Conservation (phyloP, 92 coral and sea anemone species). For the Meandrina meandrites region DNA sequence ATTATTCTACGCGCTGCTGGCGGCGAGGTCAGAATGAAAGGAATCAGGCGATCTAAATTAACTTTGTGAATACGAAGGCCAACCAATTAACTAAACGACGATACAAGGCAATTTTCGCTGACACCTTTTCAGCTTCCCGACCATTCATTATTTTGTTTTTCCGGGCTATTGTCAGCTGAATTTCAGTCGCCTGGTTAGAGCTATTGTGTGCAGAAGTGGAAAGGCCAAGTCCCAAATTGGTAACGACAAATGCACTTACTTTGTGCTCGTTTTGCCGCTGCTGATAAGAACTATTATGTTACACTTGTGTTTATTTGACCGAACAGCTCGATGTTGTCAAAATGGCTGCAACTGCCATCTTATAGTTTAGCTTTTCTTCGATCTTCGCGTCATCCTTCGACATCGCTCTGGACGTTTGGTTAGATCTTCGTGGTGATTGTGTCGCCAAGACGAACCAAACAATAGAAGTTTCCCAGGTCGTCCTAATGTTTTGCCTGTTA, state of each 20-base stretch:
- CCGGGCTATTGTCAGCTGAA: slow-evolving; percentile 28
- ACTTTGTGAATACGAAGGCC: slow-evolving; percentile 1
- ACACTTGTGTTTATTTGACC: slow-evolving; percentile 8
- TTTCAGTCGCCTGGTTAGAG: neutral
- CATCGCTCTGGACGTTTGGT: neutral
- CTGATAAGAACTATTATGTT: slow-evolving; percentile 24
- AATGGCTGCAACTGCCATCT: neutral
- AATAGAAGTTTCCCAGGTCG: neutral
- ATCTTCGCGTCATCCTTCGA: neutral
- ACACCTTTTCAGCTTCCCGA: neutral
- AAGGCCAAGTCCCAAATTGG: neutral
- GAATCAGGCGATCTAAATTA: neutral
- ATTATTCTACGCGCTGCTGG: neutral
- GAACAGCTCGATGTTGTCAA: neutral
- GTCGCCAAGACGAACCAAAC: neutral
- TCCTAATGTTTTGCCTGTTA: neutral
- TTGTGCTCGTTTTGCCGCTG: slow-evolving; percentile 20
- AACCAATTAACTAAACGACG: slow-evolving; percentile 27
- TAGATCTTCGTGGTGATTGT: neutral
- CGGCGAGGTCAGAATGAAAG: neutral
- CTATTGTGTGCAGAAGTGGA: neutral
- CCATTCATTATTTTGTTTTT: slow-evolving; percentile 25
- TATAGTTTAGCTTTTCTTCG: neutral
- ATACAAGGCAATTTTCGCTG: slow-evolving; percentile 9
- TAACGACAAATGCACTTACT: slow-evolving; percentile 2